Evolutionary conservation across 2,113 vertebrate species (phyloP).

Genomic region (Microtus pennsylvanicus): DNA sequence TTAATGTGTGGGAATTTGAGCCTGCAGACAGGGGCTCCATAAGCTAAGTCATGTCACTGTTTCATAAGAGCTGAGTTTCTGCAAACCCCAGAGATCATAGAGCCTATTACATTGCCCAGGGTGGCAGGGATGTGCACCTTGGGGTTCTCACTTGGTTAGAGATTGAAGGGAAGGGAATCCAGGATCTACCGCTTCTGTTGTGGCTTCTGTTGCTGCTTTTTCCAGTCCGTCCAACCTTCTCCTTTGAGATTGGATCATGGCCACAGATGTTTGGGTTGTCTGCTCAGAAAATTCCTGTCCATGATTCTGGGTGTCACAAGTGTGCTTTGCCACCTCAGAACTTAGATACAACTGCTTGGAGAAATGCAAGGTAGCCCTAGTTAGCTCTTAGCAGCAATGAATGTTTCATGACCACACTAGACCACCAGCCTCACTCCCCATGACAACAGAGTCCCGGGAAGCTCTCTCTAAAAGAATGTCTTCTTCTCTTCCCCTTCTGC

Average conservation of each 20-base stretch:
- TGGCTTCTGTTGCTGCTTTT: background rate
- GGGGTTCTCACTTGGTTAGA: background rate
- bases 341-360: background rate
- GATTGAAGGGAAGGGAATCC: background rate
- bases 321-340: background rate
- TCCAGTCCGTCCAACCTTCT: accelerated
- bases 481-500: background rate
- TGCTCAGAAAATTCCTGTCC: background rate
- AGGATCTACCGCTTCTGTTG: background rate
- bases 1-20: background rate
- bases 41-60: background rate
- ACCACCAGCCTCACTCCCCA: accelerated
- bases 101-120: accelerated
- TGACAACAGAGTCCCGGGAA: accelerated
- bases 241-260: background rate
- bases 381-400: background rate
- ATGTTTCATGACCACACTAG: accelerated
- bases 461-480: too few species aligned
- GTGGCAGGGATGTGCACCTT: accelerated
- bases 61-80: background rate
- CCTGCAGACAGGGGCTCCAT: background rate
- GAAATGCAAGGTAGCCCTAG: background rate
- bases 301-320: background rate
- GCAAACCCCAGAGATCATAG: too few species aligned
- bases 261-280: background rate